A percentile compares a stretch with the other conserved stretches of the same genome.
Conservation (phyloP, 2,113 vertebrate species). For the Donacobius atricapilla region DNA sequence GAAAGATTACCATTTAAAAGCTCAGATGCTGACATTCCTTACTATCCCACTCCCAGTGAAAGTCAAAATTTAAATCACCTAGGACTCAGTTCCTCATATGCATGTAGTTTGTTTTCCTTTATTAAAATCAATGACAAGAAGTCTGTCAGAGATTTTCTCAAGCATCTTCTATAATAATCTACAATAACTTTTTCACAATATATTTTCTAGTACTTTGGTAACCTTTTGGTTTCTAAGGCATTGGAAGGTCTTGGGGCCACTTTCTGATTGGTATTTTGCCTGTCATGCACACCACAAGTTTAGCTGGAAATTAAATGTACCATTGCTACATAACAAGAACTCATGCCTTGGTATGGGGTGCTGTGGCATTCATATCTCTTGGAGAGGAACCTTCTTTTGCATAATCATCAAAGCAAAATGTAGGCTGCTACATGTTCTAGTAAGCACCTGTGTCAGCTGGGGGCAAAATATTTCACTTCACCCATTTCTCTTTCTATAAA, state of each 20-base stretch:
- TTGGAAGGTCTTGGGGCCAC: not conserved
- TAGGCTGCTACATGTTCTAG: not conserved
- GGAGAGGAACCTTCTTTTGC: not conserved
- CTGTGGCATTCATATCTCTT: not conserved
- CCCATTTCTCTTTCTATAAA: not conserved
- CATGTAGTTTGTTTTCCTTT: not conserved
- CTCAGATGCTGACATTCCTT: not conserved
- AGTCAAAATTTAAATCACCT: not conserved
- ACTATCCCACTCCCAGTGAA: not conserved
- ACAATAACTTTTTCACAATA: not conserved
- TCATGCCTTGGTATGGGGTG: not conserved
- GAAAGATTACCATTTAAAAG: slow-evolving; percentile 12
- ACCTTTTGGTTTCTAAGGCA: not conserved
- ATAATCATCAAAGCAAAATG: not conserved
- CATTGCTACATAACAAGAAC: not conserved
- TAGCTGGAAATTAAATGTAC: not conserved
- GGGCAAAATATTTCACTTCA: not conserved
- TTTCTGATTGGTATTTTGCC: not conserved
- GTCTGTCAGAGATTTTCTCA: not conserved
- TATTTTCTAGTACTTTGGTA: not conserved
- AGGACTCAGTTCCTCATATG: not conserved
- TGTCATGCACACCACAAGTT: not conserved
- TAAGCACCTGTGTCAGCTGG: not conserved
- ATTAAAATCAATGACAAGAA: not conserved
- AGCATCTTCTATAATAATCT: not conserved